phyloP scores from a whole-genome alignment of 2,797 vertebrate genomes.

The Rhynchonycteris naso region DNA sequence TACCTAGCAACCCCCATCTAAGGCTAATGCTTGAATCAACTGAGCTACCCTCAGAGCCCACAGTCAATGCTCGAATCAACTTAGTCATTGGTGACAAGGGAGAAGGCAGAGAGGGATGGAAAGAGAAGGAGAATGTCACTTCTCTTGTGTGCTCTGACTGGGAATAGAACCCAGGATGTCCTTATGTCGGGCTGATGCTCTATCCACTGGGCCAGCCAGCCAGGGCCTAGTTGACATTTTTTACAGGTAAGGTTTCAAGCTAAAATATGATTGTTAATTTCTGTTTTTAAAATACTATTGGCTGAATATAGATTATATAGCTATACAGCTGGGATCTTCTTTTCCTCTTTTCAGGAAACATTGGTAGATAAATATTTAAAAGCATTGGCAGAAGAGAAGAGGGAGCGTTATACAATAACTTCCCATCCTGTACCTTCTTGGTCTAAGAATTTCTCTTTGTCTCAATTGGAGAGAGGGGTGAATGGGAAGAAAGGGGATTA shows the following conservation, averaged over 20 bases:
- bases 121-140: no score
- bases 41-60: no score
- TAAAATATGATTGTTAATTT: slow-evolving; percentile 59
- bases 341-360: slow-evolving; percentile 40
- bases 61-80: no score
- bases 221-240: neutral
- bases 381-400: slow-evolving; percentile 68
- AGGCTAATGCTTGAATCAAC: no score
- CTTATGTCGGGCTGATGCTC: no score
- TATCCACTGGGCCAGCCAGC: no score
- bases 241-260: slow-evolving; percentile 13
- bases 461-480: slow-evolving; percentile 18
- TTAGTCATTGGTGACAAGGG: no score
- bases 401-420: slow-evolving; percentile 38
- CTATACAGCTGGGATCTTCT: neutral
- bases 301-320: slow-evolving; percentile 8
- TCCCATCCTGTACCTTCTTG: slow-evolving; percentile 58
- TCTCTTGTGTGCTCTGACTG: no score
- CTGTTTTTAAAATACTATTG: slow-evolving; percentile 32
- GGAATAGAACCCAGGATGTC: no score
- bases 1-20: no score
- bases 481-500: neutral
- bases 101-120: no score
- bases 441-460: slow-evolving; percentile 32
- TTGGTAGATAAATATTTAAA: slow-evolving; percentile 77